Evolutionary conservation across 1,140 invertebrate genomes (phyloP), one percentile per base, ranked within the genome.

Genomic region (Drosophila miranda): DNA sequence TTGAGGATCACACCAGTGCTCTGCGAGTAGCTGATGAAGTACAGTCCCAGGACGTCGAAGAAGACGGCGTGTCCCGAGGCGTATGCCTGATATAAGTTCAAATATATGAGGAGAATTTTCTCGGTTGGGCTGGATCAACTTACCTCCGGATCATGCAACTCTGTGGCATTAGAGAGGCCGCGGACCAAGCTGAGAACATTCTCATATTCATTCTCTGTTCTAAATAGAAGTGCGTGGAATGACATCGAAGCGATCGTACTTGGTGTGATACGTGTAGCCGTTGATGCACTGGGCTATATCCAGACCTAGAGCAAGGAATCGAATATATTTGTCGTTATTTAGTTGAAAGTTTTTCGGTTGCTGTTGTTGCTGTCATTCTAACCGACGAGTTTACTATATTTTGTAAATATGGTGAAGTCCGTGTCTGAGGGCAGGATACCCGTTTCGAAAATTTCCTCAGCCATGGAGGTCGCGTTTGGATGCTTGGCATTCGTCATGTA

Each of bases 241-340:
- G 79, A 95, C 93, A 67, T 95, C 92, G 23, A 95, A 93, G 14
- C 92, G 92, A 91, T 98, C 97, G 91, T 95, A 96, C 80, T 94
- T 94, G 13, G 97, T 98, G 81, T 98, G 97, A 82, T 98, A 98
- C 0, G 97, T 94, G 90, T 96, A 98, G 23, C 98, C 98, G 93
- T 99, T 98, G 30, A 95, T 93, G 49, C 95, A 95, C 93, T 97
- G 98, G 3, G 97, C 98, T 91, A 99, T 95, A 92, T 99, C 98
- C 59, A 99, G 42, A 7, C 81, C 79, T 83, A 14, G 6, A 16
- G 23, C 2, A 0, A 7, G 43, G 14, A 21, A 2, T 9, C 6
- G 6, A 0, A 9, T 48, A 11, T 19, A 38, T 11, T 9, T 23
- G 6, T 16, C 14, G 2, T 7, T 8, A 2, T 34, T 48, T 14